Conservation (phyloP, 1,140 invertebrate species). For the Drosophila santomea region DNA sequence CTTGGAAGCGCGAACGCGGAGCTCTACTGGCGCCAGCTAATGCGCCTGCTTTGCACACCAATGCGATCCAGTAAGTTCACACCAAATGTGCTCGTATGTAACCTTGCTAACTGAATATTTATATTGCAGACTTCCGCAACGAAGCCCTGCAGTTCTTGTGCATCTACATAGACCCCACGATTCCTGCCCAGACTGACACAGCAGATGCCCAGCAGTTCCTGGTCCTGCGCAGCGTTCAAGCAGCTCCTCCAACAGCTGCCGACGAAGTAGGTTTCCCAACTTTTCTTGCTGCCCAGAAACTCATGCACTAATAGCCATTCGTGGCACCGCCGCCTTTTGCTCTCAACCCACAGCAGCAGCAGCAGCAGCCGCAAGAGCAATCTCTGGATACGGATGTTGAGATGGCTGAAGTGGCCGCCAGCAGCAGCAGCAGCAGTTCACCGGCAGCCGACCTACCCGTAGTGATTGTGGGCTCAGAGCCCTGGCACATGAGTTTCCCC, state of each 20-base stretch:
- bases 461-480: constrained; percentile 86
- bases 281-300: neutral
- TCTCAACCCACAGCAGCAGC: constrained; percentile 39
- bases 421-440: constrained; percentile 39
- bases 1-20: constrained; percentile 73
- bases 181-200: constrained; percentile 56
- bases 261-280: constrained; percentile 36
- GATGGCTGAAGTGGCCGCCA: constrained; percentile 61
- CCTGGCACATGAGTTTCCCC: constrained; percentile 87
- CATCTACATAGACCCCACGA: constrained; percentile 61
- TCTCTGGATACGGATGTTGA: constrained; percentile 66
- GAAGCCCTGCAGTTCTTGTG: constrained; percentile 71
- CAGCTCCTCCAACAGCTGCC: constrained; percentile 5
- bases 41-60: constrained; percentile 54
- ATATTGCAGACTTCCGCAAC: constrained; percentile 60
- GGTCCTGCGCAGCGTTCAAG: constrained; percentile 53
- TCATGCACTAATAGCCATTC: constrained; percentile 50
- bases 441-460: constrained; percentile 82
- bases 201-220: constrained; percentile 74
- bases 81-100: too few relatives aligned
- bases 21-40: constrained; percentile 72
- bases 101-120: neutral
- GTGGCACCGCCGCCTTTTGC: constrained; percentile 49
- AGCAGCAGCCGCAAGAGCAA: constrained; percentile 22
- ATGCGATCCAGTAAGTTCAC: constrained; percentile 51